These are phyloP conservation scores for Psephotus haematonotus DNA, from an alignment of 2,113 vertebrate species.

Conservation along the genomic window DNA sequence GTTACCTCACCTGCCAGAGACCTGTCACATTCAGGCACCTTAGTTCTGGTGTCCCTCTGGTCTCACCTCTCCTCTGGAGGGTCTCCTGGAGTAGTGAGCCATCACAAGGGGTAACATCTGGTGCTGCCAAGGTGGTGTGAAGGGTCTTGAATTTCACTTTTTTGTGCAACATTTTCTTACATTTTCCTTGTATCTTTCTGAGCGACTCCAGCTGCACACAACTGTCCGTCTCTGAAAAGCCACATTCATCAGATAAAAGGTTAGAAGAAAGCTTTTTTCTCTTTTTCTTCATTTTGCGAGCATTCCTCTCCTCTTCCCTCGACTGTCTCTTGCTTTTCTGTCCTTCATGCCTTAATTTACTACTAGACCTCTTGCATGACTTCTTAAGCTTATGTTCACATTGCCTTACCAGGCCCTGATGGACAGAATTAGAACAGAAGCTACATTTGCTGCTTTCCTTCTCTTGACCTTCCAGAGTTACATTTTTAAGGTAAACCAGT, in stretches of 20 bases:
- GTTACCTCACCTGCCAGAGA: not conserved
- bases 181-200: conserved; percentile 54
- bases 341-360: conserved; percentile 48
- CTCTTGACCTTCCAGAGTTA: conserved; percentile 18
- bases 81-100: not conserved
- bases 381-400: conserved; percentile 23
- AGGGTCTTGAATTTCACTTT: conserved; percentile 31
- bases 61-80: conserved; percentile 35
- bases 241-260: conserved; percentile 30
- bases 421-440: conserved; percentile 46
- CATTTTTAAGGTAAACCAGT: conserved; percentile 39
- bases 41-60: not conserved
- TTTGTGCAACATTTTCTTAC: conserved; percentile 34
- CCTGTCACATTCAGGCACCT: not conserved
- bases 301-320: conserved; percentile 23
- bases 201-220: not conserved
- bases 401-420: not conserved
- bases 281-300: conserved; percentile 48
- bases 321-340: conserved; percentile 28
- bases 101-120: not conserved
- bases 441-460: conserved; percentile 25
- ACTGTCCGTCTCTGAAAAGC: conserved; percentile 17
- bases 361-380: conserved; percentile 29
- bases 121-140: not conserved
- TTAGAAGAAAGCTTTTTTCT: conserved; percentile 5